A percentile compares a stretch with the other conserved stretches of the same genome.
These are phyloP conservation scores for Chaetorhynchus papuensis DNA, from an alignment of 2,113 vertebrate species.

Conservation along the genomic window DNA sequence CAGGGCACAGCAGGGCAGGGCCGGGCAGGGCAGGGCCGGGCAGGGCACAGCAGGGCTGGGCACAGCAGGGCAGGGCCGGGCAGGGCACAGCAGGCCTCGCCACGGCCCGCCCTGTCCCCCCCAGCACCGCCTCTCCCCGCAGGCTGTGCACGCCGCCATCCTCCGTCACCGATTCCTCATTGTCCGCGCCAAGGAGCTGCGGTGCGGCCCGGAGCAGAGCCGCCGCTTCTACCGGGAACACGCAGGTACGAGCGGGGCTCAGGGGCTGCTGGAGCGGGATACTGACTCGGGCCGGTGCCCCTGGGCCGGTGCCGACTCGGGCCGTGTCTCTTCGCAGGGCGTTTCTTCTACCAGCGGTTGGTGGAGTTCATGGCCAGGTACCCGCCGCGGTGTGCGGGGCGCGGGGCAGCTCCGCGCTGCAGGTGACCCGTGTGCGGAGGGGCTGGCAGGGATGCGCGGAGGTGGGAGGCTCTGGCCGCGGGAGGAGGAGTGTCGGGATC, in stretches of 20 bases:
- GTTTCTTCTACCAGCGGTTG: conserved; percentile 94
- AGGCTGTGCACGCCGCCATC: conserved; percentile 89
- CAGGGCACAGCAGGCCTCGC: no score
- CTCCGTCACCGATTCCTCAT: conserved; percentile 83
- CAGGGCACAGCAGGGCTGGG: no score
- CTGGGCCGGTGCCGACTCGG: not conserved
- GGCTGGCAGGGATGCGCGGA: not conserved
- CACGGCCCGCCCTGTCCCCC: no score
- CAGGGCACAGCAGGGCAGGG: no score
- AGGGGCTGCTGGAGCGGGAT: not conserved
- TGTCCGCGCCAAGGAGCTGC: conserved; percentile 78
- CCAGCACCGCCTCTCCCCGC: not conserved
- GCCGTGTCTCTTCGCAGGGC: conserved; percentile 61
- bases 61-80: no score
- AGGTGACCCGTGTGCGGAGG: not conserved
- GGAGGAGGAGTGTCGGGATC: not conserved
- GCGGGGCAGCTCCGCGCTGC: not conserved
- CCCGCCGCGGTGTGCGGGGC: not conserved
- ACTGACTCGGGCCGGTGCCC: not conserved
- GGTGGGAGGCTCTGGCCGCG: not conserved
- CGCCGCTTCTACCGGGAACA: conserved; percentile 89
- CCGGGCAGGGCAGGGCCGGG: no score
- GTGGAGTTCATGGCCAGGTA: conserved; percentile 98
- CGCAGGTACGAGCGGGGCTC: conserved; percentile 70
- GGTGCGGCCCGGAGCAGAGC: conserved; percentile 81